Conservation (phyloP, 2,797 vertebrate genomes). For the Pogonophryne albipinna region DNA sequence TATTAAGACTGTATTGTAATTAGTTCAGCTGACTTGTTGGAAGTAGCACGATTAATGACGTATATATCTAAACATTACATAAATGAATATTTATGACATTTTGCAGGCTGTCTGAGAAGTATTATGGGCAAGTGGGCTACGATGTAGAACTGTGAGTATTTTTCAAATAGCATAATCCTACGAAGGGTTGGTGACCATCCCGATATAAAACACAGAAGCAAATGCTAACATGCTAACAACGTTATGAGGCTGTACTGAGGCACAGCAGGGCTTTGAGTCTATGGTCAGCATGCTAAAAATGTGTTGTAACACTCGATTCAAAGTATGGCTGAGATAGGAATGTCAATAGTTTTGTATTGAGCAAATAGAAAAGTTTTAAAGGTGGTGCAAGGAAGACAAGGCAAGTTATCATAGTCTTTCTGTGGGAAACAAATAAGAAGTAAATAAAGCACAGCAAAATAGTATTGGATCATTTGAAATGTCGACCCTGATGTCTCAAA, state of each 20-base stretch:
- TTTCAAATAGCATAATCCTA: background rate
- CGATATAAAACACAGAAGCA: background rate
- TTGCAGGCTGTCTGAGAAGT: background rate
- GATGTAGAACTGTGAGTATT: background rate
- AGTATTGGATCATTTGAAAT: background rate
- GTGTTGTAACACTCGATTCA: background rate
- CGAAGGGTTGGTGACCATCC: background rate
- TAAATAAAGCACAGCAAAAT: background rate
- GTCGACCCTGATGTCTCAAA: background rate
- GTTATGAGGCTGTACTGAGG: background rate
- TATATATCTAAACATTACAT: no score
- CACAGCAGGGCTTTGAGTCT: background rate
- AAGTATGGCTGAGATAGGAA: background rate
- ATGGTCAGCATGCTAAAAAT: background rate
- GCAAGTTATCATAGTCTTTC: background rate
- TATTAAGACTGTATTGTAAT: no score
- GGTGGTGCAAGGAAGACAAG: background rate
- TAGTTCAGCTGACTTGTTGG: no score
- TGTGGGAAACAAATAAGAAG: background rate
- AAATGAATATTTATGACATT: background rate
- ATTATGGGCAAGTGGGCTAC: background rate
- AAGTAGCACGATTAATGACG: no score
- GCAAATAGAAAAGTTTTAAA: background rate
- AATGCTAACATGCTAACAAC: background rate
- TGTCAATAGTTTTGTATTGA: background rate